Evolutionary conservation across 2,113 vertebrate species (phyloP).

Genomic region (Apaloderma vittatum): DNA sequence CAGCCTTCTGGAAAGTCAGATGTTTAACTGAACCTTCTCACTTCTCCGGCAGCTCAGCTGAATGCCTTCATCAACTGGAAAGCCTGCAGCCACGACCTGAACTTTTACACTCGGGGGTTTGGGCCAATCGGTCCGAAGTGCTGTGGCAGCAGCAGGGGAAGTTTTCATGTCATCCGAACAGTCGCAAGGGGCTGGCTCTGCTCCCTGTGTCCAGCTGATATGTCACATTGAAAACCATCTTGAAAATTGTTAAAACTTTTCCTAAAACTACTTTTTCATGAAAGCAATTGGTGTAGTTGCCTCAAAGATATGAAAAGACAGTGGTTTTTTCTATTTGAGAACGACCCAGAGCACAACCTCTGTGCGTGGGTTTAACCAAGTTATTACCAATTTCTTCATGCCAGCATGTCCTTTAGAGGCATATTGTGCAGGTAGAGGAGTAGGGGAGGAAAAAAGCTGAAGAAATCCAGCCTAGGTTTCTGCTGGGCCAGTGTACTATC

Average conservation of each 20-base stretch:
- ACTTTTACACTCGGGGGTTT: neutral
- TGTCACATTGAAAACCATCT: neutral
- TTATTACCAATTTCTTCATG: neutral
- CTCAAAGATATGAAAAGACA: rapidly evolving
- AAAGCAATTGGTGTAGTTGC: neutral
- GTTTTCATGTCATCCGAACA: neutral
- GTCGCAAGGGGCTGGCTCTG: neutral
- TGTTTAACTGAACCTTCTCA: neutral
- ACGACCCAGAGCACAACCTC: neutral
- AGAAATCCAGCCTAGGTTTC: neutral
- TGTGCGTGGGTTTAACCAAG: neutral
- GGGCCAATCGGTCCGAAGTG: neutral
- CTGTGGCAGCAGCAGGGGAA: neutral
- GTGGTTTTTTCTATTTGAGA: neutral
- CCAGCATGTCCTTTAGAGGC: neutral
- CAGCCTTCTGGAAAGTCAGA: neutral
- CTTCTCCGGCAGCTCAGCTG: neutral
- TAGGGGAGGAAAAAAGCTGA: neutral
- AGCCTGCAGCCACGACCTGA: rapidly evolving
- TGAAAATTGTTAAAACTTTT: neutral
- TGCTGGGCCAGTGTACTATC: neutral
- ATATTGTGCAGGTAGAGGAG: rapidly evolving
- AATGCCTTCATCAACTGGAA: neutral
- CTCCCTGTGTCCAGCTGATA: neutral
- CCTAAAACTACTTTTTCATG: neutral